Percentiles rank a stretch among this genome's conserved stretches.
phyloP scores from a whole-genome alignment of 2,888 invertebrate species.

The Invenusta paracnida region DNA sequence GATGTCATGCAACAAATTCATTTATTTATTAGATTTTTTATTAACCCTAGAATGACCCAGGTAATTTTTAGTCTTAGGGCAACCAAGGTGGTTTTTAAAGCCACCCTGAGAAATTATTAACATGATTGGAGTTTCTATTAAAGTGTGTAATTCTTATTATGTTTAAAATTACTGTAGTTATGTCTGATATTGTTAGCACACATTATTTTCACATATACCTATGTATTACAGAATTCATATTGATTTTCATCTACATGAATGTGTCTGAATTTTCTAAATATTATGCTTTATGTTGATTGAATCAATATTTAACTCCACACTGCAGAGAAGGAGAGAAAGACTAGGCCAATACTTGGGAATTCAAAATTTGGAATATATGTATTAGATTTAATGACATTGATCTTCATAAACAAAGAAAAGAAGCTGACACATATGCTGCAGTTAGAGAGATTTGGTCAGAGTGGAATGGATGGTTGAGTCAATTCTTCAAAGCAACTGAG shows the following conservation, averaged over 20 bases:
- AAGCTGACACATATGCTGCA: not conserved
- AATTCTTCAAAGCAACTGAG: not conserved
- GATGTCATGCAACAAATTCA: no score
- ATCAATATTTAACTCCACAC: not conserved
- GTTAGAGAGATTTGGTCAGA: not conserved
- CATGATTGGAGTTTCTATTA: not conserved
- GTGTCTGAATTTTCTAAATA: not conserved
- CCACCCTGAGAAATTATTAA: not conserved
- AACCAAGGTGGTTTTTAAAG: not conserved
- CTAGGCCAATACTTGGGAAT: not conserved
- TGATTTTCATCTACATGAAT: not conserved
- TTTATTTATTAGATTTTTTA: no score
- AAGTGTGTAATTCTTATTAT: not conserved
- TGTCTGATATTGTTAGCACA: not conserved
- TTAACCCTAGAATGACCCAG: no score
- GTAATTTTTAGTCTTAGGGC: no score
- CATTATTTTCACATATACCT: not conserved
- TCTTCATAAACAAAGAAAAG: not conserved
- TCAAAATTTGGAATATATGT: not conserved
- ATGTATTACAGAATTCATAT: conserved; percentile 9
- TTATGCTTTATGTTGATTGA: not conserved
- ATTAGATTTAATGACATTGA: not conserved
- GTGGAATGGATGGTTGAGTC: not conserved
- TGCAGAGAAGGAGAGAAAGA: not conserved
- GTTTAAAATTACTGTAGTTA: conserved; percentile 13